Evolutionary conservation across 2,797 vertebrate species (phyloP).

Genomic region (Scyliorhinus canicula): DNA sequence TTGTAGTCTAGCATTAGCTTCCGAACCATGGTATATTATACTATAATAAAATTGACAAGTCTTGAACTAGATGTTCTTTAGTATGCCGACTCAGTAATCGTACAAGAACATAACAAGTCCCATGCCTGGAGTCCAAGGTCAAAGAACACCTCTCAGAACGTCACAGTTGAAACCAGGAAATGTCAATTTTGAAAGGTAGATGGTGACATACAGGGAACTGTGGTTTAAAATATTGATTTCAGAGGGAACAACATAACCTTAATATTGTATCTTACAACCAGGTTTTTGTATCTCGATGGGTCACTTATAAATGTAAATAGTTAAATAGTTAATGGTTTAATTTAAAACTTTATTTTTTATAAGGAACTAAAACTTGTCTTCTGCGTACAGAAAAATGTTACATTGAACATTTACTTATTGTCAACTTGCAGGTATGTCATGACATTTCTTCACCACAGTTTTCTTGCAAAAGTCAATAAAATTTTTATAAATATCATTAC

Average conservation of each 20-base stretch:
- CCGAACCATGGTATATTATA: too few species aligned
- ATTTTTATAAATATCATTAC: constrained; percentile 1
- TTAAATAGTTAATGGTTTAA: not conserved
- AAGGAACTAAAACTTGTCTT: not conserved
- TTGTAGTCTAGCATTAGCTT: too few species aligned
- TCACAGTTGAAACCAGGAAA: not conserved
- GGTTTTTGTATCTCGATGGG: not conserved
- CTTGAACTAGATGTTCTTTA: too few species aligned
- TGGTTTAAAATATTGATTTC: not conserved
- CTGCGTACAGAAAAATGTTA: not conserved
- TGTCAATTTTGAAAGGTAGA: not conserved
- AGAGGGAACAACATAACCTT: not conserved
- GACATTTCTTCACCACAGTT: not conserved
- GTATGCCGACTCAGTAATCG: too few species aligned
- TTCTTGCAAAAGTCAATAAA: not conserved
- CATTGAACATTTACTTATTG: not conserved
- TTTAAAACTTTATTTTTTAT: not conserved
- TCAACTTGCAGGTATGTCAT: not conserved
- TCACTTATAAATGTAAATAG: not conserved
- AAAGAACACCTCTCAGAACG: too few species aligned
- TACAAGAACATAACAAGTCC: too few species aligned
- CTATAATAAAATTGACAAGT: too few species aligned
- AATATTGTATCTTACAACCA: not conserved
- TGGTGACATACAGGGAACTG: not conserved
- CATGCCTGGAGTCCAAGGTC: too few species aligned